Percentiles rank a stretch among this genome's conserved stretches.
These are phyloP conservation scores for Tokudaia tokunoshimensis DNA, from an alignment of 2,797 vertebrate genomes.

Conservation along the genomic window DNA sequence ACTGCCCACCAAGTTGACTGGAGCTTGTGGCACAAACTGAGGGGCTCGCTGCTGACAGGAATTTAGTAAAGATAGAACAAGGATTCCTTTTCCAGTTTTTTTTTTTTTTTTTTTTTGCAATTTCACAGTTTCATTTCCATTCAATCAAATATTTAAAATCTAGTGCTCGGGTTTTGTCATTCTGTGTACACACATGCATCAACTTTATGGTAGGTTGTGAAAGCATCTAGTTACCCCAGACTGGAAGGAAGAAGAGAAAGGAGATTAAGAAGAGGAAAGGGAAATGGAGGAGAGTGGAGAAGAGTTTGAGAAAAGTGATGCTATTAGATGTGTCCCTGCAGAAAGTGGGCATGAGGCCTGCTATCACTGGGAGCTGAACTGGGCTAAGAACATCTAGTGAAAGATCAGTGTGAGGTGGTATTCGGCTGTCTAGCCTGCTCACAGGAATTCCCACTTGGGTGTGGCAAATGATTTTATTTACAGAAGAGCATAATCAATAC, in stretches of 20 bases:
- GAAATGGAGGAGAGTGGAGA: fast-evolving
- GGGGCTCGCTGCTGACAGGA: not conserved
- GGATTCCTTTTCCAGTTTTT: not conserved
- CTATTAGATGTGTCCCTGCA: fast-evolving
- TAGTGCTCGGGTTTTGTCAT: not conserved
- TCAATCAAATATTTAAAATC: not conserved
- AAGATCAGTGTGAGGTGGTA: not conserved
- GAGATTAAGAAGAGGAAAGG: not conserved
- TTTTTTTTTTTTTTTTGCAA: not conserved
- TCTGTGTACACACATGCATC: not conserved
- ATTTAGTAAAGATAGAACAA: not conserved
- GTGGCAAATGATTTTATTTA: not conserved
- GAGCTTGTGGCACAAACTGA: not conserved
- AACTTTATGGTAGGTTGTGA: not conserved
- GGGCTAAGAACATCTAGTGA: not conserved
- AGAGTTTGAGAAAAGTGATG: not conserved
- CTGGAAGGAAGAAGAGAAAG: not conserved
- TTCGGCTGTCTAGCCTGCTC: not conserved
- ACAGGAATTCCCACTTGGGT: not conserved
- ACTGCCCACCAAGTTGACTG: not conserved
- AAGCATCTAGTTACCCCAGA: not conserved
- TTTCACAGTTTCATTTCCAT: not conserved
- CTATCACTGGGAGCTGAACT: not conserved
- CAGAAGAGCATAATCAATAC: not conserved
- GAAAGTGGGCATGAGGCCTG: not conserved